Conservation (phyloP, 2,113 vertebrate genomes). For the Pholis gunnellus region DNA sequence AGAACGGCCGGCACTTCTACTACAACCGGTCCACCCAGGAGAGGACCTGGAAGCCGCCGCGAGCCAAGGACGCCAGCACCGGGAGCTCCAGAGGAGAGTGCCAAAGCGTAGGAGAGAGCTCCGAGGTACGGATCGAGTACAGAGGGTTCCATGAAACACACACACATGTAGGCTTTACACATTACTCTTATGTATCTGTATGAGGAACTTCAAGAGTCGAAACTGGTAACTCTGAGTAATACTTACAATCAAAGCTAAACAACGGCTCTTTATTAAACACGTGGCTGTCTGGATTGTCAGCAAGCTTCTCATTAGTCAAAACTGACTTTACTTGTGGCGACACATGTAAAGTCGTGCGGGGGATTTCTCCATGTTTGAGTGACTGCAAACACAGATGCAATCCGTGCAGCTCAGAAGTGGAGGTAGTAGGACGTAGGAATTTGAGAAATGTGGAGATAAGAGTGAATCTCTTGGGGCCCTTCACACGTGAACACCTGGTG, state of each 20-base stretch:
- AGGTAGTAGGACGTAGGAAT: too few species aligned
- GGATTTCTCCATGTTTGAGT: too few species aligned
- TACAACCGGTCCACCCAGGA: conserved; percentile 93
- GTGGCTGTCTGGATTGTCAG: neutral
- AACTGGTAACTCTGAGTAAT: neutral
- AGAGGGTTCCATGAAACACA: neutral
- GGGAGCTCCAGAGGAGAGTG: conserved; percentile 81
- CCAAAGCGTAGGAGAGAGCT: conserved; percentile 84
- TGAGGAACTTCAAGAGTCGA: neutral
- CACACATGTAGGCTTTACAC: neutral
- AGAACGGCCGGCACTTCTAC: conserved; percentile 91
- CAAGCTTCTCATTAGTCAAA: neutral
- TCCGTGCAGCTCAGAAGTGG: neutral
- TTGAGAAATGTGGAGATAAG: neutral
- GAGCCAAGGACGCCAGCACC: conserved; percentile 85
- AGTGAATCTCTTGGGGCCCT: rapidly evolving
- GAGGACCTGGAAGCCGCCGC: conserved; percentile 95
- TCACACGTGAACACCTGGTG: neutral
- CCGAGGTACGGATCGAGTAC: conserved; percentile 81
- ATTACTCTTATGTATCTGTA: neutral
- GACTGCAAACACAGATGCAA: too few species aligned
- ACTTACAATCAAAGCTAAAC: neutral
- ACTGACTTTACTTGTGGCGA: too few species aligned
- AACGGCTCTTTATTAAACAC: neutral
- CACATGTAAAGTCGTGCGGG: too few species aligned